Base-by-base conservation (phyloP, 2,797 vertebrate species). In the Takifugu ocellatus region DNA sequence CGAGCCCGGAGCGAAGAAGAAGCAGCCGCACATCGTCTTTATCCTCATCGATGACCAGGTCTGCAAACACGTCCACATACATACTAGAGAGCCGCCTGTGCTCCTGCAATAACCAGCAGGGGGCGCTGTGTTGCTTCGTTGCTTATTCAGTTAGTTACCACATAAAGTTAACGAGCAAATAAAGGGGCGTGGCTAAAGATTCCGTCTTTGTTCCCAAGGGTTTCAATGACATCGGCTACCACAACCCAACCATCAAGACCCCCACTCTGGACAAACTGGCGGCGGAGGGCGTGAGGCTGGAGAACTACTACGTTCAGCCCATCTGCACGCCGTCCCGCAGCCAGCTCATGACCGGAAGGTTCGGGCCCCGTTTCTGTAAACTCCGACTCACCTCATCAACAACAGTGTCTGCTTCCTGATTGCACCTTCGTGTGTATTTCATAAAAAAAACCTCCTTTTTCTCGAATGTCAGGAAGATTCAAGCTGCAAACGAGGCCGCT, bases 271-370 rank as follows among this genome's bases (percentile, higher is more conserved):
- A 99, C 88, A 93, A 94, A 46, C 89, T 99, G 84, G 95, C 97
- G 0, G 93, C 94, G 0, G 94, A 98, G 54, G 97, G 97, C 0
- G 97, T 98, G 26, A 94, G 90, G 31, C 81, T 98, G 86, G 97
- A 99, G 89, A 99, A 97, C 46, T 99, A 99, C 64, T 99, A 98
- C 49, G 95, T 98, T 12, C 97, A 99, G 70, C 96, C 97, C 56
- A 96, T 99, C 87, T 99, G 97, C 70, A 99, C 96, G 0, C 97
- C 96, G 0, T 97, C 96, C 3, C 90, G 96, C 61, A 99, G 96
- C 82, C 96, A 98, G 81, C 94, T 99, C 49, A 91, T 99, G 62
- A 98, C 95, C 0, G 97, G 96, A 86, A 96, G 96, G 96, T 89
- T 70, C 15, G 0, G 11, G 26, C 36, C 5, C 6, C 0, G 8